Conservation (phyloP, 2,113 vertebrate genomes). For the Prinia subflava region DNA sequence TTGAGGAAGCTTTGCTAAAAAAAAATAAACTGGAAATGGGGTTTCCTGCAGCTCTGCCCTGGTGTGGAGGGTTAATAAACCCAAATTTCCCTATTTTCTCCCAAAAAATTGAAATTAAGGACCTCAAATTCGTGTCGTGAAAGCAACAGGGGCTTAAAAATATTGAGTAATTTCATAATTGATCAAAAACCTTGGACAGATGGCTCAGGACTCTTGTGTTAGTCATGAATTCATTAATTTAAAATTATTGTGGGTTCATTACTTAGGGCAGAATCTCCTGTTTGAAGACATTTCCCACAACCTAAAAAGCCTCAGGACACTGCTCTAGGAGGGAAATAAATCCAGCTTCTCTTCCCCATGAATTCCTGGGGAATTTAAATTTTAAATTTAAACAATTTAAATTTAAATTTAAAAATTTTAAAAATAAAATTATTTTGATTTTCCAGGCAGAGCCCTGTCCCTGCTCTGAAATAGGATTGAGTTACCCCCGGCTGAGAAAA, state of each 20-base stretch:
- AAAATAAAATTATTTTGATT: no score
- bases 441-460: neutral
- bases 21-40: neutral
- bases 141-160: neutral
- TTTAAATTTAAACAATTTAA: no score
- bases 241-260: neutral
- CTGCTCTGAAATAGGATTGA: neutral
- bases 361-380: no score
- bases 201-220: neutral
- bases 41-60: neutral
- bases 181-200: neutral
- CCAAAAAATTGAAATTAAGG: neutral
- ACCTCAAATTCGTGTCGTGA: neutral
- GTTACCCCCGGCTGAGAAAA: slow-evolving; percentile 23
- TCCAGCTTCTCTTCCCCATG: neutral
- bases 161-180: neutral
- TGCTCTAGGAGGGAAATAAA: neutral
- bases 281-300: neutral
- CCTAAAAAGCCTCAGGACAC: neutral
- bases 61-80: neutral
- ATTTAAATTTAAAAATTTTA: no score
- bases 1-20: neutral
- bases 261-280: neutral
- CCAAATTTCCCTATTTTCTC: neutral
- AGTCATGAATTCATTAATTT: fast-evolving